Evolutionary conservation across 2,888 invertebrate species (phyloP).

Genomic region (Rhagium mordax): DNA sequence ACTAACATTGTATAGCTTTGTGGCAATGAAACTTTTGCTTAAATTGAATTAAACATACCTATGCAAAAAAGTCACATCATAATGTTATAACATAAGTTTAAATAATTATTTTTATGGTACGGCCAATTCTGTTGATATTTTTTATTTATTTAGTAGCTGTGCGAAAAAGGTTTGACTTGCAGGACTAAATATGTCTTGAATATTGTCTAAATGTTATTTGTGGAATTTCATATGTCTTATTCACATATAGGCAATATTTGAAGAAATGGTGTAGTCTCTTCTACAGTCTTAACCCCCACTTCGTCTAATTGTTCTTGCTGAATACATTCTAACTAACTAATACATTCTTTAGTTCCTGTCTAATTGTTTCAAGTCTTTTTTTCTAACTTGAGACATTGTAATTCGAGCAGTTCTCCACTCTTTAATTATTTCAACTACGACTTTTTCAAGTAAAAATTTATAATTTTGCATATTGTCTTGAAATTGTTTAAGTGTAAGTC

Average conservation of each 20-base stretch:
- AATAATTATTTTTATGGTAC: too few species aligned
- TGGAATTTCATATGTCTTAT: too few species aligned
- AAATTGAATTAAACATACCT: too few species aligned
- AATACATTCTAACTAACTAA: constrained; percentile 43
- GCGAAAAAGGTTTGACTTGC: too few species aligned
- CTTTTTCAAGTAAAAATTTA: constrained; percentile 82
- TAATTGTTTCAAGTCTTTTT: constrained; percentile 70
- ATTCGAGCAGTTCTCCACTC: constrained; percentile 81
- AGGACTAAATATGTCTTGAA: too few species aligned
- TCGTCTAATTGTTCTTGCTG: constrained; percentile 50
- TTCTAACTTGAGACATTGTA: constrained; percentile 75
- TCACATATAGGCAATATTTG: constrained; percentile 23
- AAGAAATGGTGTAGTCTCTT: constrained; percentile 38
- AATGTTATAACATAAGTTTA: too few species aligned
- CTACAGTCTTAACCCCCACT: constrained; percentile 47
- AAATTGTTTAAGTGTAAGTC: constrained; percentile 72
- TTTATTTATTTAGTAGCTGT: too few species aligned
- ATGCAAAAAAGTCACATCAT: too few species aligned
- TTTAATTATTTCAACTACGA: constrained; percentile 80
- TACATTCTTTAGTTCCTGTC: constrained; percentile 62
- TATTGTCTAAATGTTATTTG: too few species aligned
- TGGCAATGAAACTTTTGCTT: too few species aligned
- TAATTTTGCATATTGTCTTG: constrained; percentile 76
- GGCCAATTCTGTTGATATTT: too few species aligned
- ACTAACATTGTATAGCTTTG: too few species aligned